These are phyloP conservation scores for Cepaea hortensis DNA, from an alignment of 2,888 invertebrate species.

Conservation along the genomic window DNA sequence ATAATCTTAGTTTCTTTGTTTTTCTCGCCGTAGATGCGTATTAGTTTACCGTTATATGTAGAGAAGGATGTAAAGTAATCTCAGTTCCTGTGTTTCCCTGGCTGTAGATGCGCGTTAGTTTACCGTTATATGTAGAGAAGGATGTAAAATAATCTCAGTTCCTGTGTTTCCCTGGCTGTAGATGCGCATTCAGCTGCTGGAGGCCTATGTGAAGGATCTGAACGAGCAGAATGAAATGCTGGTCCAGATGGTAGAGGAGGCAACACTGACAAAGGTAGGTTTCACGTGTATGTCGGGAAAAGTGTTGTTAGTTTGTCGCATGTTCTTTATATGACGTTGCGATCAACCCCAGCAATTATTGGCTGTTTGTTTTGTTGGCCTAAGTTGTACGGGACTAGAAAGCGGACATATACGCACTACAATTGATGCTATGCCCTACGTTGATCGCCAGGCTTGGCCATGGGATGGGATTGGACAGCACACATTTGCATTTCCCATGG, in stretches of 20 bases:
- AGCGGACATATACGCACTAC: too few relatives aligned
- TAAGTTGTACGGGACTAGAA: too few relatives aligned
- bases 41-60: constrained; percentile 34
- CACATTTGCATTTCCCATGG: too few relatives aligned
- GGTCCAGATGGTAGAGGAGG: constrained; percentile 46
- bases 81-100: background rate
- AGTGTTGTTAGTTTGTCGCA: too few relatives aligned
- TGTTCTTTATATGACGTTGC: too few relatives aligned
- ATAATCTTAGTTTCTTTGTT: background rate
- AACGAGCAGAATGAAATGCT: constrained; percentile 49
- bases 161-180: background rate
- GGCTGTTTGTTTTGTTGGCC: too few relatives aligned
- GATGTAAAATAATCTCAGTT: constrained; percentile 21
- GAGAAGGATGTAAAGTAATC: constrained; percentile 39
- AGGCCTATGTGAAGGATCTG: constrained; percentile 46
- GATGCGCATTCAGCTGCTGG: constrained; percentile 47
- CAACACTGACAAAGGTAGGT: constrained; percentile 33
- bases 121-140: constrained; percentile 39
- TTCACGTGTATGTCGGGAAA: too few relatives aligned
- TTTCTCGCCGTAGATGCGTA: constrained; percentile 32
- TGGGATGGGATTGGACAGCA: too few relatives aligned
- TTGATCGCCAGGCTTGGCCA: too few relatives aligned
- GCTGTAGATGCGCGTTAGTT: constrained; percentile 40
- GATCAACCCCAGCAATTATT: too few relatives aligned
- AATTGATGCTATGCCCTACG: too few relatives aligned